Base-by-base conservation (phyloP, 2,797 vertebrate species). In the Lophius americanus region DNA sequence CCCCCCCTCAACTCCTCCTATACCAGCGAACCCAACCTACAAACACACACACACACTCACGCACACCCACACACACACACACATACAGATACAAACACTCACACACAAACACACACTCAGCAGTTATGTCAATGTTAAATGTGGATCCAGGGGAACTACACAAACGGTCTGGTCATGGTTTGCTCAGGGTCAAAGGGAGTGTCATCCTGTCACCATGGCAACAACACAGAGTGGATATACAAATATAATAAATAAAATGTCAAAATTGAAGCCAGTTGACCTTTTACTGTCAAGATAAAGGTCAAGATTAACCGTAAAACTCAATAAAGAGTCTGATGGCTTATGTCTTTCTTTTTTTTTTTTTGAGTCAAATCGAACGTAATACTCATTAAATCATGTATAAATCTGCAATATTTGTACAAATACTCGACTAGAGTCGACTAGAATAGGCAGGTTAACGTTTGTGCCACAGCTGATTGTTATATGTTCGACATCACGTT, bases 141-240 rank as follows among this genome's bases (percentile, higher is more conserved):
- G 73, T 63, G 6, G 4, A 57, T 67, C 49, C 60, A 7, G 78
- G n/a, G 7, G 23, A 70, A 73, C 47, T 47, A 49, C 9, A 4
- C 53, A 58, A 66, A 68, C 36, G 11, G 52, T 64, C 60, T 51
- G 55, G 51, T 68, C 46, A 32, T 3, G 5, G 65, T 78, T 88
- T 60, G 54, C 62, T 41, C 14, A 10, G 32, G 75, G 70, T 84
- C 74, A 60, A 10, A 62, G 52, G 46, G 53, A 14, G 44, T 10
- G 48, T 48, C 51, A 70, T 6, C 38, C 50, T 39, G 66, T 81
- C 52, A 9, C 82, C 39, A 60, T 77, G 76, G 81, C 56, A 82
- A 82, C 78, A 68, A 80, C 69, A 71, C 68, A 83, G 72, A 74
- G 51, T 58, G 48, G 41, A 51, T 41, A 73, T 57, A 73, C 52